Base-by-base conservation (phyloP, 2,113 vertebrate genomes). In the Oryzias woworae region DNA sequence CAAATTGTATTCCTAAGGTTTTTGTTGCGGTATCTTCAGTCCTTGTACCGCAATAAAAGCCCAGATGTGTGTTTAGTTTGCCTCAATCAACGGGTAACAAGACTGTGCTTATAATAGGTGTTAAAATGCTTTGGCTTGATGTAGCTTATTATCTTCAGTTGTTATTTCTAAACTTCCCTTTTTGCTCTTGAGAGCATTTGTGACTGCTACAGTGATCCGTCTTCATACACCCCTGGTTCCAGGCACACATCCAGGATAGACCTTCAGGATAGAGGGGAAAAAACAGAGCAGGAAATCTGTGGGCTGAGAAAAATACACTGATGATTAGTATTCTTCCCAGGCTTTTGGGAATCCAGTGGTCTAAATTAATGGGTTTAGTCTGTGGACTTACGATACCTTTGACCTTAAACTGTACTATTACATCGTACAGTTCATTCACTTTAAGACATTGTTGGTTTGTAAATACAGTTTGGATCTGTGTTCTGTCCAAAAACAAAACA, bases 161-260 rank as follows among this genome's bases (percentile, higher is more conserved):
- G 80, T 74, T 81, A 53, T 70, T 83, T 77, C 68, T 66, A 48
- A 66, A 73, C 63, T 67, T 28, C 58, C 68, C 0, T 77, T 23
- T 24, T 72, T 80, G 49, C 41, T 53, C 71, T 69, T 24, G 18
- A 3, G 6, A 51, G 54, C 36, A 20, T 59, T 74, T 50, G 13
- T 50, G 53, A 73, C 57, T 75, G 64, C 55, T 45, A 46, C 26
- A 43, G 49, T 57, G 71, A 64, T 79, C 55, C 43, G 42, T 55
- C 24, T 65, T 69, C 54, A 45, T 24, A 23, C 71, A 63, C 75
- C 58, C 42, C 28, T 22, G 53, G 57, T 53, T 57, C 55, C 47
- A 58, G 68, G 59, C 60, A 53, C 42, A 46, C 57, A 64, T 7
- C 7, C 23, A 53, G 58, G 67, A 55, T 73, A 23, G 26, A 49